Percentiles rank a stretch among this genome's conserved stretches.
Conservation (phyloP, 2,888 invertebrate species). For the Neuroscelio doddi region DNA sequence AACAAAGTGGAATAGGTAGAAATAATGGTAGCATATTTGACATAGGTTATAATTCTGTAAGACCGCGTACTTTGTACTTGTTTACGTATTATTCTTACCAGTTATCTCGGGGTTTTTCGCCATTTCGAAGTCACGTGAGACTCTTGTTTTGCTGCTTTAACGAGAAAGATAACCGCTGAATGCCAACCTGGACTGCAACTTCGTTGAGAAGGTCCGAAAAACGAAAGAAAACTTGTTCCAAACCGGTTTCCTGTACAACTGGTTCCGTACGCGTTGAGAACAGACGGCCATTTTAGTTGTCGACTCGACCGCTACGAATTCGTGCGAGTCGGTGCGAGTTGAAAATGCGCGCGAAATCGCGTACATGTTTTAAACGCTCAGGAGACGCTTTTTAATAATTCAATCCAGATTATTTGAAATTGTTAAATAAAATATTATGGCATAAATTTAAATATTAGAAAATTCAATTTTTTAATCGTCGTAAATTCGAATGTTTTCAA, state of each 20-base stretch:
- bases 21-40: background rate
- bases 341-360: background rate
- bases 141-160: constrained; percentile 8
- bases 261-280: constrained; percentile 56
- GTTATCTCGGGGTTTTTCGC: constrained; percentile 8
- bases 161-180: constrained; percentile 12
- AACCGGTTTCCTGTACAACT: constrained; percentile 63
- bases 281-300: constrained; percentile 51
- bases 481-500: no score
- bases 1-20: background rate
- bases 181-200: constrained; percentile 21
- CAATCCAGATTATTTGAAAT: no score
- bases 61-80: background rate
- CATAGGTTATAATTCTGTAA: background rate
- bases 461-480: no score
- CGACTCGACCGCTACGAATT: constrained; percentile 3
- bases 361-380: constrained; percentile 45
- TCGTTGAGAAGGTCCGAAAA: constrained; percentile 48
- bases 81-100: constrained; percentile 1
- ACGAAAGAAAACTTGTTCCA: constrained; percentile 59
- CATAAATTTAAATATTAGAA: no score
- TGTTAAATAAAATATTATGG: no score
- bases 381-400: no score
- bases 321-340: background rate
- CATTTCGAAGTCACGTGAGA: constrained; percentile 9